Base-by-base conservation (phyloP, 2,113 vertebrate genomes). In the Leuciscus idus region DNA sequence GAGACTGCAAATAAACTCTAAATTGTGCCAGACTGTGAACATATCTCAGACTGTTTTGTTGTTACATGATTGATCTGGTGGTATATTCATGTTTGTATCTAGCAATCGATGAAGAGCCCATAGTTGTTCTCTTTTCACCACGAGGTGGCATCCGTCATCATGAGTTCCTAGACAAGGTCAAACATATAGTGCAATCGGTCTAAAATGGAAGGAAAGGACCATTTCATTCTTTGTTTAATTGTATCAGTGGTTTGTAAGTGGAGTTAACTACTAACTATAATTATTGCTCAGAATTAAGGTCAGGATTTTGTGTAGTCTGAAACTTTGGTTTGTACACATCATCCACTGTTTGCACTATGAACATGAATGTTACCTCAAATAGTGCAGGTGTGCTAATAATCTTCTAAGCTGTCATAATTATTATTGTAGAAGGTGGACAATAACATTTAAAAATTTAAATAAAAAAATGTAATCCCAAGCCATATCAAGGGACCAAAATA, bases 1-100 rank as follows among this genome's bases (percentile, higher is more conserved):
- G 62, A 82, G 81, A 87, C 85, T 85, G 52, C 72, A 89, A 92
- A 92, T 92, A 92, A 92, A 92, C 81, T 87, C 43, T 84, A 84
- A 85, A 72, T 87, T 87, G 87, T 90, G 86, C 86, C 88, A 90
- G 88, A 87, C 88, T 85, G 84, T 84, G 17, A 81, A 50, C 7
- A 23, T 83, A 11, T 91, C 30, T 75, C 28, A 83, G 33, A 39
- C 30, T 33, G 64, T 43, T 87, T 26, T 74, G 36, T 36, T 83
- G 28, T 82, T 50, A 17, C 81, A 2, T 17, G 77, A 11, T 70
- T 50, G 2, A 13, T 73, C 12, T 26, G 33, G 13, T 57, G 21
- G 4, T 48, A 6, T 30, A 48, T n/a, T 43, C 28, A 46, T 81
- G 81, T 26, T 2, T 76, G 13, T 78, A 13, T 64, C 33, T 61